Percentiles rank a stretch among this genome's conserved stretches.
Conservation (phyloP, 2,797 vertebrate species). For the Malurus splendens region DNA sequence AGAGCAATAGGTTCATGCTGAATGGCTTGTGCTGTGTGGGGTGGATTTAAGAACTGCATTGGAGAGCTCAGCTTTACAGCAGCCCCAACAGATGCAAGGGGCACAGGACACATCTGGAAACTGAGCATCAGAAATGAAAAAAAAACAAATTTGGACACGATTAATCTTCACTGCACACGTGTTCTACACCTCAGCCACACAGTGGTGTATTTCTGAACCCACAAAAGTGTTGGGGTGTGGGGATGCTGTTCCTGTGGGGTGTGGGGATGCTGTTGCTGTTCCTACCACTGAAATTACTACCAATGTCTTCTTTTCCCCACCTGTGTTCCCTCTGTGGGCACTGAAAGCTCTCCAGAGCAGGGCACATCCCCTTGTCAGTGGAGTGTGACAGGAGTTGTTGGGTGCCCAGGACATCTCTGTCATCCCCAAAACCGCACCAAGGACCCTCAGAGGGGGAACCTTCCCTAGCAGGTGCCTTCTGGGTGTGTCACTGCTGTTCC, state of each 20-base stretch:
- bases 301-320: accelerated
- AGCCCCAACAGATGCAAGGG: not conserved
- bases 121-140: not conserved
- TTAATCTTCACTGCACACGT: not conserved
- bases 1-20: not conserved
- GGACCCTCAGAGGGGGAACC: not conserved
- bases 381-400: accelerated
- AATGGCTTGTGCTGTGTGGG: not conserved
- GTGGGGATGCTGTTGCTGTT: not conserved
- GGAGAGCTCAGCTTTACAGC: not conserved
- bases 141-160: not conserved
- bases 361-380: not conserved
- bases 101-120: not conserved
- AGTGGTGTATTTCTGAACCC: not conserved
- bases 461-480: not conserved
- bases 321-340: not conserved
- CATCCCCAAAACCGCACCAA: not conserved
- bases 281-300: not conserved
- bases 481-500: not conserved
- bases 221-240: not conserved
- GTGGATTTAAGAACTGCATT: not conserved
- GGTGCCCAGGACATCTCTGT: not conserved
- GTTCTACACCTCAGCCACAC: not conserved
- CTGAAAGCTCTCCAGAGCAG: not conserved
- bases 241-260: not conserved